Evolutionary conservation across 1,140 invertebrate genomes (phyloP).

Genomic region (Eurosta solidaginis): DNA sequence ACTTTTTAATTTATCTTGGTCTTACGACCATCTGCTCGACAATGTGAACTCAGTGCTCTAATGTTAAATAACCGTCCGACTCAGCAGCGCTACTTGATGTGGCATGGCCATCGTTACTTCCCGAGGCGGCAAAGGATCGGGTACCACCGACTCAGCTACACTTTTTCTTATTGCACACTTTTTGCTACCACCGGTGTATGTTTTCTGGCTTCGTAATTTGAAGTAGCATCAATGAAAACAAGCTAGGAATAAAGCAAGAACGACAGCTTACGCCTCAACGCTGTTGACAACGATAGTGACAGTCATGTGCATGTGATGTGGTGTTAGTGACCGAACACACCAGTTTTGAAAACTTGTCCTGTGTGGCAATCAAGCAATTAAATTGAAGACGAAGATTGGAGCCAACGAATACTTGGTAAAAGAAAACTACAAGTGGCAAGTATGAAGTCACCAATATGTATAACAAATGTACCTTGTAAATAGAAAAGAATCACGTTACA

Average conservation of each 20-base stretch:
- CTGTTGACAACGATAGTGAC: background rate
- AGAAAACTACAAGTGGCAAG: constrained; percentile 15
- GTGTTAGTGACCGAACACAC: background rate
- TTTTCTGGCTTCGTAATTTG: background rate
- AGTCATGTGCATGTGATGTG: background rate
- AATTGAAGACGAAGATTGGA: background rate
- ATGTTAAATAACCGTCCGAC: too few relatives aligned
- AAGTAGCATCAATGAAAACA: background rate
- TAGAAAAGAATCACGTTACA: background rate
- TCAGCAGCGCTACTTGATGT: too few relatives aligned
- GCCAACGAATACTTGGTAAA: background rate
- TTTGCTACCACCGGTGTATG: too few relatives aligned
- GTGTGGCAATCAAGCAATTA: constrained; percentile 18
- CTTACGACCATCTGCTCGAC: too few relatives aligned
- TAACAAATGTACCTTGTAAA: constrained; percentile 17
- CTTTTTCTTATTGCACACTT: too few relatives aligned
- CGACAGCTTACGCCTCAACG: background rate
- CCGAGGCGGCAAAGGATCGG: too few relatives aligned
- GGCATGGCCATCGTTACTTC: too few relatives aligned
- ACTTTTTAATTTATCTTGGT: too few relatives aligned
- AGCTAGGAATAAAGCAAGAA: background rate
- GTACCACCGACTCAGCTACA: too few relatives aligned
- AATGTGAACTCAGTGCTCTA: too few relatives aligned
- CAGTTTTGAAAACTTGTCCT: constrained; percentile 12
- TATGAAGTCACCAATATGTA: background rate